Evolutionary conservation across 37 sponge, comb jelly and placozoan species (phyloP).

Genomic region (Aplysina aerophoba): DNA sequence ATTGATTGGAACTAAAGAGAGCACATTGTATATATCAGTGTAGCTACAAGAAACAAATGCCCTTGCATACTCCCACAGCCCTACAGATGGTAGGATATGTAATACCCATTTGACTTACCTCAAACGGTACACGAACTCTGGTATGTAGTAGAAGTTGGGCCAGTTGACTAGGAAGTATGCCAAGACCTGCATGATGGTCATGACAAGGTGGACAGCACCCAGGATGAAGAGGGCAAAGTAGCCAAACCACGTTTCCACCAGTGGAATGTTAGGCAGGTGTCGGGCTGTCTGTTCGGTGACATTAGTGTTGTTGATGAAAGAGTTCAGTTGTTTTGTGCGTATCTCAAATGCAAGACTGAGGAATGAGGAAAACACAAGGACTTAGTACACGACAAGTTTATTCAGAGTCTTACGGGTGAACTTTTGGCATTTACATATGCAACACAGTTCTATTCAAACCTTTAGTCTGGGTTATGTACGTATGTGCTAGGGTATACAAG

Average conservation of each 20-base stretch:
- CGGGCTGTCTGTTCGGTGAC: neutral
- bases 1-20: too few species aligned
- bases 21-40: too few species aligned
- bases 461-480: too few species aligned
- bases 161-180: conserved; percentile 69
- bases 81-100: neutral
- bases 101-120: neutral
- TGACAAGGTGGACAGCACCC: conserved; percentile 60
- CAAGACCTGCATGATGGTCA: conserved; percentile 52
- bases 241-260: conserved; percentile 28
- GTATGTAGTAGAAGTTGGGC: conserved; percentile 56
- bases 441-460: too few species aligned
- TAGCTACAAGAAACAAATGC: too few species aligned
- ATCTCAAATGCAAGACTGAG: too few species aligned
- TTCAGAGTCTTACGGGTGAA: too few species aligned
- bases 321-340: neutral
- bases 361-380: too few species aligned
- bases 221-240: conserved; percentile 30
- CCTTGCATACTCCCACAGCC: too few species aligned
- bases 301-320: neutral
- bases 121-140: conserved; percentile 20
- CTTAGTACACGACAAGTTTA: too few species aligned
- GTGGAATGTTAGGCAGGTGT: neutral
- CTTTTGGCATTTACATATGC: too few species aligned
- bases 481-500: too few species aligned